Base-by-base conservation (phyloP, 1,140 invertebrate species). In the Apis florea region DNA sequence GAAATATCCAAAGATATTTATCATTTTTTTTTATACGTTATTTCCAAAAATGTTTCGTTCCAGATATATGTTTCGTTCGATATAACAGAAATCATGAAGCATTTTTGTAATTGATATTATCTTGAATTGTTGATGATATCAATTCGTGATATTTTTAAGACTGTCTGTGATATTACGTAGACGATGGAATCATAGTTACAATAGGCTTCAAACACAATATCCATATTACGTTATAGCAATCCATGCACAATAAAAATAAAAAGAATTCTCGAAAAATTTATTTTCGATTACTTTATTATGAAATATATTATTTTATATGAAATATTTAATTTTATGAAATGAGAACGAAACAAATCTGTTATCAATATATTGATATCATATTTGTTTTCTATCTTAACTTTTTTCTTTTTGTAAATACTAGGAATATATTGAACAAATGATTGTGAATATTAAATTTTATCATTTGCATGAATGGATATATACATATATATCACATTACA, bases 161-260 rank as follows among this genome's bases (percentile, higher is more conserved):
- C 84, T 87, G 70, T 86, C 86, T 87, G 85, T 84, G 86, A 88
- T 87, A 87, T 87, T 82, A 87, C 67, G 83, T 84, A 84, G 82
- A 78, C 61, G 78, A 87, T 85, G 66, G 66, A 69, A 49, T 61
- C 67, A 56, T 83, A 72, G 59, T 86, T 76, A 68, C 80, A 76
- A 73, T 83, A 83, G 81, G 63, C 72, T 82, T 82, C 59, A 69
- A 67, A 26, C n/a, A 59, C 31, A n/a, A 17, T 12, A 13, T 79
- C 8, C 12, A 17, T 21, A 17, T 74, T 70, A 31, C 8, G 26
- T 71, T 69, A 6, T 85, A 85, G 70, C 58, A 21, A 61, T 49
- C 53, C 26, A 49, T 61, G n/a, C 54, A 47, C 21, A 51, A 2
- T 6, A 19, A 75, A 61, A 72, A 71, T 15, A 26, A 15, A 49